These are phyloP conservation scores for Machaerirhynchus nigripectus DNA, from an alignment of 2,113 vertebrate species.

Conservation along the genomic window DNA sequence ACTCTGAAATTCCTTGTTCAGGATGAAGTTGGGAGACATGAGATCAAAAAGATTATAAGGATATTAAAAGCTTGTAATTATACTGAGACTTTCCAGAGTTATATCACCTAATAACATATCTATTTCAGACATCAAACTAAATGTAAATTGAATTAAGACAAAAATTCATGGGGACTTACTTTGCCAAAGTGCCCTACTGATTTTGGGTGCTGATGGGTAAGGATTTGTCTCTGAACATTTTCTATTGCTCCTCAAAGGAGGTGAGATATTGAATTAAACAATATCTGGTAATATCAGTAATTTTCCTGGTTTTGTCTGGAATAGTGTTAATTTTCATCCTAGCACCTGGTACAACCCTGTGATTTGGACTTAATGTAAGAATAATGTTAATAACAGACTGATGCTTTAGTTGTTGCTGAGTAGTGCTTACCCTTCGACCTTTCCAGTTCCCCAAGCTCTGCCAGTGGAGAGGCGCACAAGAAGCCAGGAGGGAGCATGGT, in stretches of 20 bases:
- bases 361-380: not conserved
- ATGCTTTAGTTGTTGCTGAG: not conserved
- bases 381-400: not conserved
- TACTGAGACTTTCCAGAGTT: not conserved
- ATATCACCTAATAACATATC: not conserved
- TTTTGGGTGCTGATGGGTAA: not conserved
- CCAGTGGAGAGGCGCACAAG: not conserved
- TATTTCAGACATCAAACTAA: not conserved
- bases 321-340: not conserved
- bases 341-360: not conserved
- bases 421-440: not conserved
- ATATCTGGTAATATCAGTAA: not conserved
- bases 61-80: not conserved
- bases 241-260: not conserved
- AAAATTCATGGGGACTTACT: not conserved
- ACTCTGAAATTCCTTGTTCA: not conserved
- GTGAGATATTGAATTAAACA: not conserved
- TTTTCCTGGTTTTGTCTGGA: not conserved
- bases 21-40: not conserved
- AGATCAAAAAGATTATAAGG: not conserved
- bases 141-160: not conserved
- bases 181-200: not conserved
- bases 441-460: not conserved
- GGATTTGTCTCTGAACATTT: not conserved
- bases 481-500: not conserved